A percentile compares a stretch with the other conserved stretches of the same genome.
Conservation (phyloP, 2,888 invertebrate species). For the Masnerella sp. region DNA sequence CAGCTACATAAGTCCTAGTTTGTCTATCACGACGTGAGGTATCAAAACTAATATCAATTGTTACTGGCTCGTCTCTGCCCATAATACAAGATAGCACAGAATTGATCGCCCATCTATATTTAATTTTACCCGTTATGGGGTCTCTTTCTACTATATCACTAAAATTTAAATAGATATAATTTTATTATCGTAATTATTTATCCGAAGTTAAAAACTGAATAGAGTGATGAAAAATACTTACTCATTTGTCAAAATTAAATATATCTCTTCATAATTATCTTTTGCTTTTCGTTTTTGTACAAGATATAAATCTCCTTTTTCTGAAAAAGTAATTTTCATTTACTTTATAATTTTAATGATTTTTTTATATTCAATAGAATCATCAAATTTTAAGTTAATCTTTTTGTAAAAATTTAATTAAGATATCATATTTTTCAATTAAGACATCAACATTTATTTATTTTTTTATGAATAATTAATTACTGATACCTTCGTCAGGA, state of each 20-base stretch:
- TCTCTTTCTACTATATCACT: conserved; percentile 80
- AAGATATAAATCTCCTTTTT: conserved; percentile 72
- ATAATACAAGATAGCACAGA: conserved; percentile 73
- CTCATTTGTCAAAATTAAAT: conserved; percentile 78
- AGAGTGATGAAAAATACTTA: no score
- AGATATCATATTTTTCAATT: background rate
- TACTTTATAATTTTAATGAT: no score
- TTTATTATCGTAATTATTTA: background rate
- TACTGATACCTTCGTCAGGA: conserved; percentile 68
- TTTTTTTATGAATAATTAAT: no score
- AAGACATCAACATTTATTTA: no score
- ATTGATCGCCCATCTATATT: conserved; percentile 74
- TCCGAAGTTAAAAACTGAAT: background rate
- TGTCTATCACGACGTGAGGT: conserved; percentile 81
- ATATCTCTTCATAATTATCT: conserved; percentile 75
- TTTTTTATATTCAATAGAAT: no score
- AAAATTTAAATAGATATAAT: conserved; percentile 57
- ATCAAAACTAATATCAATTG: conserved; percentile 81
- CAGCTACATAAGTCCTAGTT: conserved; percentile 80
- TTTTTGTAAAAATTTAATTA: no score
- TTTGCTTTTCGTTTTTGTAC: conserved; percentile 75
- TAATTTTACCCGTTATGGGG: conserved; percentile 74
- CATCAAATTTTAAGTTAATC: no score
- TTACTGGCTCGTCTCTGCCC: conserved; percentile 76
- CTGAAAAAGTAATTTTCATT: conserved; percentile 52